Evolutionary conservation across 2,113 vertebrate species (phyloP), one percentile per base, ranked within the genome.

Genomic region (Chaenocephalus aceratus): DNA sequence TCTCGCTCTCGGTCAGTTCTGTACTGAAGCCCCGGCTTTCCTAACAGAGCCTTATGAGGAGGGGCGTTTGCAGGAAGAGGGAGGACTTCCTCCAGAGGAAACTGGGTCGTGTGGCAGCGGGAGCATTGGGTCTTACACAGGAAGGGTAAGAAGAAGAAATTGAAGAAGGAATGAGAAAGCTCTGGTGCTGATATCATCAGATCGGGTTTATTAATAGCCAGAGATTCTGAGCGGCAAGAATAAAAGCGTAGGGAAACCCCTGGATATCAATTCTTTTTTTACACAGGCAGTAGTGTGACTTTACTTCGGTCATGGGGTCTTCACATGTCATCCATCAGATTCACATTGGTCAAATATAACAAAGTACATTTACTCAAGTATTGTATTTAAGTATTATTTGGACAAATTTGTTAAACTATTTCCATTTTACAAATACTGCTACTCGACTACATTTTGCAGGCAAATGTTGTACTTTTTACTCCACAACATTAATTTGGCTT

Each of bases 71-170:
- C 83, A 88, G 84, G 87, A 89, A 92, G 80, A 86, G 88, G 92
- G 90, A 88, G 90, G 84, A 90, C 89, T 90, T 93, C 85, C 91
- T 92, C 81, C 78, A 82, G 84, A 87, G 85, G 85, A 92, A 93
- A 91, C 83, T 85, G 89, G 91, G 88, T 89, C 79, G 61, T 79
- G 84, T 89, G 76, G 91, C 88, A 91, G 87, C 59, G 57, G 89
- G 92, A 93, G 89, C 83, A 84, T 87, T 87, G 89, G 84, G 83
- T 86, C 77, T 77, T 71, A 75, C 60, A 74, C 51, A 72, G 71
- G 85, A 88, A 86, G 82, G 75, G 69, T 23, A 77, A 53, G 48
- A 30, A 75, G 59, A n/a, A 72, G 74, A 73, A 59, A 16, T 46
- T 48, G 65, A 67, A 62, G 63, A 23, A 56, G 65, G 70, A 58